These are phyloP conservation scores for Alcedo atthis DNA, from an alignment of 2,797 vertebrate species.

Conservation along the genomic window DNA sequence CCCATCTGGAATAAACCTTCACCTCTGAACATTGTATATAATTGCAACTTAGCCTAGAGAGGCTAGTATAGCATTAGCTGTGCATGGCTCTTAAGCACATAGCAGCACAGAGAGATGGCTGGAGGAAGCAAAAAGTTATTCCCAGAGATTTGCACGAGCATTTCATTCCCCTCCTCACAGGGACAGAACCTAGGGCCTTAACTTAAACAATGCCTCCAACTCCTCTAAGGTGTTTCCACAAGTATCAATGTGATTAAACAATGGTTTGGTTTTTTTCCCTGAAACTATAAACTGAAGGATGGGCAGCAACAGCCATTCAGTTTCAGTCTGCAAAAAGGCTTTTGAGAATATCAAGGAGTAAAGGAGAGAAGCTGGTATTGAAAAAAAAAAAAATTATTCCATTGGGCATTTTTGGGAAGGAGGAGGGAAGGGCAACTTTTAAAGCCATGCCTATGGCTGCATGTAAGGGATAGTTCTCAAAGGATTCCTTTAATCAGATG, in stretches of 20 bases:
- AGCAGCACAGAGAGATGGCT: not conserved
- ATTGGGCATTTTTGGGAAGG: not conserved
- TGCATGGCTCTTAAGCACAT: not conserved
- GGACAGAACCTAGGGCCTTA: not conserved
- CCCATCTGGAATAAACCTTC: not conserved
- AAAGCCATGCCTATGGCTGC: not conserved
- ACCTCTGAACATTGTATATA: not conserved
- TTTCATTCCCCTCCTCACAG: not conserved
- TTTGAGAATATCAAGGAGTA: not conserved
- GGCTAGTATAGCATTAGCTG: not conserved
- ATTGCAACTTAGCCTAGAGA: not conserved
- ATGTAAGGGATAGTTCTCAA: not conserved
- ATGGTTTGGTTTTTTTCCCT: not conserved
- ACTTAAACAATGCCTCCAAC: not conserved
- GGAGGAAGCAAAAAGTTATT: not conserved
- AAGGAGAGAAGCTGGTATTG: not conserved
- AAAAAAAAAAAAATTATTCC: not conserved
- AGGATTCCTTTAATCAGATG: conserved; percentile 31
- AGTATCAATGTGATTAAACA: not conserved
- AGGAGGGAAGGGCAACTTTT: not conserved
- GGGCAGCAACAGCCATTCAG: not conserved
- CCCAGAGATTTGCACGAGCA: not conserved
- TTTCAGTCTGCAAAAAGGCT: not conserved
- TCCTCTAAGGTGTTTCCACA: not conserved
- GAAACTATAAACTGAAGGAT: not conserved